Base-by-base conservation (phyloP, 2,797 vertebrate species). In the Morus bassanus region DNA sequence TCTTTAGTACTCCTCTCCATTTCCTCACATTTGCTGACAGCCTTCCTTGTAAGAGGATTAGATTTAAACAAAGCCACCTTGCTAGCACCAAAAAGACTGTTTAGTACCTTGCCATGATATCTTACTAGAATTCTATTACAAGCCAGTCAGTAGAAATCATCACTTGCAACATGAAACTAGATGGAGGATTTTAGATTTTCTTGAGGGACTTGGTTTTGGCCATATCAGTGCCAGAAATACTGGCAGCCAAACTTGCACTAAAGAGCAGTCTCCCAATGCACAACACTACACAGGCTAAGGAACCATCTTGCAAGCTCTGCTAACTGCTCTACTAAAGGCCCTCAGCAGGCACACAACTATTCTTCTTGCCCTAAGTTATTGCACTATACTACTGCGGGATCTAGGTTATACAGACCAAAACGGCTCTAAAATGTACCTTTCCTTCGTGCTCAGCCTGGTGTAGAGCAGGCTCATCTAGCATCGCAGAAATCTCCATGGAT, bases 31-130 rank as follows among this genome's bases (percentile, higher is more conserved):
- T 69, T 78, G 31, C 77, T 64, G 54, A 45, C 48, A 91, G 25
- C 6, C 15, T n/a, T 27, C 72, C 69, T 1, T 1, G 0, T 39
- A 30, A 89, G 10, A 65, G 21, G 37, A 45, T 22, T 18, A 54
- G 4, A 57, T 31, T 68, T 65, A 83, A 95, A 59, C 18, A 54
- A 72, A 88, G 14, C 31, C 22, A 39, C 50, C 9, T 53, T 27
- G 51, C 23, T n/a, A 85, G 25, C 23, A 69, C 18, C 77, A 54
- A 72, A 81, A 85, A 35, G 5, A 5, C 16, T 48, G 9, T 15
- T 61, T 48, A 59, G 59, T 13, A 59, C 24, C 18, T 51, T 74
- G 31, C 30, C 48, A 16, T 8, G 30, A 37, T 18, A 25, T 21
- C 24, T 59, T n/a, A 35, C 11, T 18, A 75, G 28, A 57, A 31